A percentile compares a stretch with the other conserved stretches of the same genome.
Evolutionary conservation across 1,140 invertebrate species (phyloP).

Genomic region (Panulirus ornatus): DNA sequence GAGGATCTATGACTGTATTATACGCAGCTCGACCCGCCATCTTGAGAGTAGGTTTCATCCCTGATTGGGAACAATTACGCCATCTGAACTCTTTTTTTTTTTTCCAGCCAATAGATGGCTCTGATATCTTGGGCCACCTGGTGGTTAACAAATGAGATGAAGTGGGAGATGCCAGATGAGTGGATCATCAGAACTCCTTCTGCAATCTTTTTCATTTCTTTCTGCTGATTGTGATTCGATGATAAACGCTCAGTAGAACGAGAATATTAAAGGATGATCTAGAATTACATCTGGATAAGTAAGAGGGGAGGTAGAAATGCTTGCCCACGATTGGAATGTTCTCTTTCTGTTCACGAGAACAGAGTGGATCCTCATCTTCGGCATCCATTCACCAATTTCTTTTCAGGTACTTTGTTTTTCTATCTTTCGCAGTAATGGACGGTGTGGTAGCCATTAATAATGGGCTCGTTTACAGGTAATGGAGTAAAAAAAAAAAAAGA

Average conservation of each 20-base stretch:
- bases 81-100: too few species aligned
- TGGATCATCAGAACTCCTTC: too few species aligned
- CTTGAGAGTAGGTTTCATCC: slow-evolving; percentile 1
- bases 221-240: too few species aligned
- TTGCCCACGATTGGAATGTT: too few species aligned
- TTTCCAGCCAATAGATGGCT: slow-evolving; percentile 12
- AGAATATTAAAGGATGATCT: too few species aligned
- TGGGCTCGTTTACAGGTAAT: background rate
- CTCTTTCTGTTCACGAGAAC: too few species aligned
- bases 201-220: too few species aligned
- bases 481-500: background rate
- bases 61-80: background rate
- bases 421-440: background rate
- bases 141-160: slow-evolving; percentile 9
- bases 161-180: background rate
- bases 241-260: too few species aligned
- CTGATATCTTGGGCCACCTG: background rate
- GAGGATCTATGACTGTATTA: background rate
- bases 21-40: background rate
- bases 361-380: too few species aligned
- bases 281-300: too few species aligned
- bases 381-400: too few species aligned
- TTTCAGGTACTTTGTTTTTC: background rate
- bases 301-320: too few species aligned
- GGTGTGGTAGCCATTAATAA: background rate